phyloP scores from a whole-genome alignment of 2,113 vertebrate genomes.

The Prunella himalayana region DNA sequence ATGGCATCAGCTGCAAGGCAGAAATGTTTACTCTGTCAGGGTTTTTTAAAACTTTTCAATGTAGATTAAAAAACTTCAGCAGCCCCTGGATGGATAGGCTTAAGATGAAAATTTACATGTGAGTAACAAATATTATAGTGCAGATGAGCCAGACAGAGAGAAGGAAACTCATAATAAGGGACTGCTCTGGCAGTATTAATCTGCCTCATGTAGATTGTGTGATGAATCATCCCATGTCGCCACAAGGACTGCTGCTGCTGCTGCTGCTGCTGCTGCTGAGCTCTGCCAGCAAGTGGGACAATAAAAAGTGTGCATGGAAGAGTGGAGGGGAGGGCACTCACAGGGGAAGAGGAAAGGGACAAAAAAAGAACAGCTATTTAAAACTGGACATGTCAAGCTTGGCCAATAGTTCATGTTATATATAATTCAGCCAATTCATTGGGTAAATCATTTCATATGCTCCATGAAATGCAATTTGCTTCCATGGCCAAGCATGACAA shows the following conservation, averaged over 20 bases:
- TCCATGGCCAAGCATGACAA: slow-evolving; percentile 43
- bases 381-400: not conserved
- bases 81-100: not conserved
- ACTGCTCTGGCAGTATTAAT: slow-evolving; percentile 19
- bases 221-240: not conserved
- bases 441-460: slow-evolving; percentile 20
- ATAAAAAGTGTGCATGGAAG: not conserved
- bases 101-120: not conserved
- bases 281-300: not conserved
- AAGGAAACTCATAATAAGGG: slow-evolving; percentile 24
- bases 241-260: not conserved
- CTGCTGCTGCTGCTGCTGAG: not conserved
- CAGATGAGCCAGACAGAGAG: slow-evolving; percentile 12
- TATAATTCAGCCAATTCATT: not conserved
- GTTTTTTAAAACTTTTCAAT: not conserved
- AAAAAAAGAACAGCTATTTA: not conserved
- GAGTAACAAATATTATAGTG: slow-evolving; percentile 20
- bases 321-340: not conserved
- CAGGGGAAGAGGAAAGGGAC: not conserved
- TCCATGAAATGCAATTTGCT: slow-evolving; percentile 49
- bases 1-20: not conserved
- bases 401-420: not conserved
- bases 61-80: slow-evolving; percentile 22
- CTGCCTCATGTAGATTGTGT: not conserved
- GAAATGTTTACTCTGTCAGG: not conserved